These are phyloP conservation scores for Ophion ventricosus DNA, from an alignment of 2,888 invertebrate species.

Conservation along the genomic window DNA sequence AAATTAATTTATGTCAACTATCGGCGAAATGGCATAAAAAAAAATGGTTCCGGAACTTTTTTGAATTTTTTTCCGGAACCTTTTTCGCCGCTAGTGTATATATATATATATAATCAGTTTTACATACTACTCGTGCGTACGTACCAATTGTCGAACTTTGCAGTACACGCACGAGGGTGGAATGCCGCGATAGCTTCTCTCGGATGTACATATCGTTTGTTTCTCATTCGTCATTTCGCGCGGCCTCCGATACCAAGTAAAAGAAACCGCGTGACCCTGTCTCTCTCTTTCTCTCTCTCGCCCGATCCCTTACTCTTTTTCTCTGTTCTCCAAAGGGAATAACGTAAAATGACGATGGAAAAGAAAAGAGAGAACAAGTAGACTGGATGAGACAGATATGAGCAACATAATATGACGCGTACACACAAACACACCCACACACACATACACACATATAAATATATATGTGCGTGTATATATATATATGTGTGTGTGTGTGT, in stretches of 20 bases:
- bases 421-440: too few species aligned
- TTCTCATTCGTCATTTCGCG: constrained; percentile 17
- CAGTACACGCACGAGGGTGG: background rate
- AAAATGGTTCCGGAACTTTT: too few species aligned
- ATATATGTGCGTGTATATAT: background rate
- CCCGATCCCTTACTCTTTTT: constrained; percentile 1
- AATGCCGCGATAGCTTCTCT: background rate
- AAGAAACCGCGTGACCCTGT: constrained; percentile 48
- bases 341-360: constrained; percentile 26
- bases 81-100: too few species aligned
- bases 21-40: too few species aligned
- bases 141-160: too few species aligned
- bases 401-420: constrained; percentile 4
- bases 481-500: background rate
- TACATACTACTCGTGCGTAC: too few species aligned
- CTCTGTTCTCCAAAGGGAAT: background rate
- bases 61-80: too few species aligned
- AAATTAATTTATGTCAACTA: too few species aligned
- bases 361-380: constrained; percentile 22
- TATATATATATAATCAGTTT: too few species aligned
- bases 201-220: background rate
- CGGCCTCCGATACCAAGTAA: constrained; percentile 14
- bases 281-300: background rate
- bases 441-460: background rate
- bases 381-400: constrained; percentile 50